A percentile compares a stretch with the other conserved stretches of the same genome.
phyloP scores from a whole-genome alignment of 2,888 invertebrate genomes.

The Leptothorax acervorum region DNA sequence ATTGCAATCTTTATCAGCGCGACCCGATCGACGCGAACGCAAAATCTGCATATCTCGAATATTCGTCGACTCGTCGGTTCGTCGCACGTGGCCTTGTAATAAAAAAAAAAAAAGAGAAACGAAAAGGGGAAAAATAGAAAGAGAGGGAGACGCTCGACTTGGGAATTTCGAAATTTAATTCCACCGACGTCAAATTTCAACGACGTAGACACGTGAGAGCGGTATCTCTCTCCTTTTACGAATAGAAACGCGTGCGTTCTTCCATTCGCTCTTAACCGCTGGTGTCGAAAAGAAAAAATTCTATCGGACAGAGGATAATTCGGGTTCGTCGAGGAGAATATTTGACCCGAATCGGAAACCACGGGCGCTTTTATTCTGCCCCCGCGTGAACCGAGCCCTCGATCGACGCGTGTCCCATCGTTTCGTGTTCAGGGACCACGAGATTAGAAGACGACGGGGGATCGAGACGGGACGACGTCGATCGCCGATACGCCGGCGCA shows the following conservation, averaged over 20 bases:
- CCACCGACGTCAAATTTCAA: slow-evolving; percentile 2
- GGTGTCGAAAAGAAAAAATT: not conserved
- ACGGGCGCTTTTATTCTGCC: not conserved
- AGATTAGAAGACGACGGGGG: not conserved
- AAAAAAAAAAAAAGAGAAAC: no score
- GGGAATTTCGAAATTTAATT: slow-evolving; percentile 11
- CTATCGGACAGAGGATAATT: not conserved
- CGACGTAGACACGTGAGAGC: not conserved
- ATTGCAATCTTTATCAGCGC: slow-evolving; percentile 54
- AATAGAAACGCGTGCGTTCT: slow-evolving; percentile 3
- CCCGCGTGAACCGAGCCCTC: not conserved
- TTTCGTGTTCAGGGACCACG: not conserved
- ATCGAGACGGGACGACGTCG: not conserved
- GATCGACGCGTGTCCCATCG: not conserved
- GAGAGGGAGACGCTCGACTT: not conserved
- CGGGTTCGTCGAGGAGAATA: not conserved
- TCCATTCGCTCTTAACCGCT: not conserved
- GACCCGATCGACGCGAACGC: slow-evolving; percentile 41
- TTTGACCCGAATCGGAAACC: not conserved
- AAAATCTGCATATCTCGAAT: slow-evolving; percentile 36
- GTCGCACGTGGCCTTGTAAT: not conserved
- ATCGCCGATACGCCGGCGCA: slow-evolving; percentile 8
- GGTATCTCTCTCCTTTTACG: not conserved
- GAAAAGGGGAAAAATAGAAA: not conserved
- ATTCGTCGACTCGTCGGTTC: slow-evolving; percentile 32